phyloP scores from a whole-genome alignment of 2,888 invertebrate species.

The Morinoia aosen region DNA sequence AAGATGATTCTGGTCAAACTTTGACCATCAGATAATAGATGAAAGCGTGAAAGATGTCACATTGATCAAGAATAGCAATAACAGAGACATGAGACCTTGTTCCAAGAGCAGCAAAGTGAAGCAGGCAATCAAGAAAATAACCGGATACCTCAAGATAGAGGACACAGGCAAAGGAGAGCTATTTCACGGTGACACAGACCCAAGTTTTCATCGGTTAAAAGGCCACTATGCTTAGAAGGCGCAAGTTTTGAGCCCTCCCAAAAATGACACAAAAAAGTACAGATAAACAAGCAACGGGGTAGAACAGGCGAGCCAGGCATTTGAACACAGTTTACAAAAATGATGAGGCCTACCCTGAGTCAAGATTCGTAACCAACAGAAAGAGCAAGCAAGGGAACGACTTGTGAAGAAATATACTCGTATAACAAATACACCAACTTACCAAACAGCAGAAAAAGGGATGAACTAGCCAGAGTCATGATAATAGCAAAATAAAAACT shows the following conservation, averaged over 20 bases:
- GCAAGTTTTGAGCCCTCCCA: background rate
- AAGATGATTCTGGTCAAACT: background rate
- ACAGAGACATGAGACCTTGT: background rate
- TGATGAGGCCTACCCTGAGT: background rate
- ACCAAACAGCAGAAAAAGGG: background rate
- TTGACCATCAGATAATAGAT: background rate
- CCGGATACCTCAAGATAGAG: background rate
- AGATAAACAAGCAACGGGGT: background rate
- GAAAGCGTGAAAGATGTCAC: background rate
- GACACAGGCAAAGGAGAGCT: background rate
- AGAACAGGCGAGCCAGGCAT: background rate
- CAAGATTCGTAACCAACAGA: background rate
- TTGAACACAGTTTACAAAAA: background rate
- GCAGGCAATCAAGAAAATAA: constrained; percentile 21
- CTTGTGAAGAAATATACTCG: background rate
- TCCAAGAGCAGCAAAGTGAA: background rate
- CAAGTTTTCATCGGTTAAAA: background rate
- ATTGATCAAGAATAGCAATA: background rate
- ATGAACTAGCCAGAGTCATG: background rate
- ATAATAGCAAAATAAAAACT: background rate
- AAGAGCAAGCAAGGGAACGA: background rate
- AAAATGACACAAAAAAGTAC: background rate
- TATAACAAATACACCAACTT: background rate
- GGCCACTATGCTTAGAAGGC: background rate
- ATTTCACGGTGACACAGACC: background rate